Conservation (phyloP, 2,113 vertebrate genomes). For the Isichthys henryi region DNA sequence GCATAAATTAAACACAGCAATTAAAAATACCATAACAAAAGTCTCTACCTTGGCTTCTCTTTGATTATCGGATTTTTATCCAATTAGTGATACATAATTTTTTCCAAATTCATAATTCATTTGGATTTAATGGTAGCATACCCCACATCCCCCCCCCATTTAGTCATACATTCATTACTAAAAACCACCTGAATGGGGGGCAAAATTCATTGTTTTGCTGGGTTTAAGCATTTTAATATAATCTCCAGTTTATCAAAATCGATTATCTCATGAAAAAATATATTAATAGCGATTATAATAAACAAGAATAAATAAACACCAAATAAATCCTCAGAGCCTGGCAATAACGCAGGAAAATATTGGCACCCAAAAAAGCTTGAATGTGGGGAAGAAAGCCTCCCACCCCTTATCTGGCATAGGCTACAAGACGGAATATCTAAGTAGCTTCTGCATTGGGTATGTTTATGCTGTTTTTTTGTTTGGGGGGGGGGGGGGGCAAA, state of each 20-base stretch:
- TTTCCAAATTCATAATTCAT: not conserved
- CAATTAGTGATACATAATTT: not conserved
- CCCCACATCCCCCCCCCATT: not conserved
- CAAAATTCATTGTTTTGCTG: not conserved
- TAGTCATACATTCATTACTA: not conserved
- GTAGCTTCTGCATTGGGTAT: not conserved
- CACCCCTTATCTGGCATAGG: not conserved
- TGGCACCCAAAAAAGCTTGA: slow-evolving; percentile 20
- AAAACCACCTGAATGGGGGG: not conserved
- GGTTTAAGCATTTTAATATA: not conserved
- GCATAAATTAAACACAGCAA: slow-evolving; percentile 10
- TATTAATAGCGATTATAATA: slow-evolving; percentile 30
- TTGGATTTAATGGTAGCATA: not conserved
- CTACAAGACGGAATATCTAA: not conserved
- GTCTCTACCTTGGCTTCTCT: not conserved
- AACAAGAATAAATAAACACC: slow-evolving; percentile 36
- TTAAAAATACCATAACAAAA: slow-evolving; percentile 7
- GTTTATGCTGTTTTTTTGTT: not conserved
- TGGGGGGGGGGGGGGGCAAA: not conserved
- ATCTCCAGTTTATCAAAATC: slow-evolving; percentile 13
- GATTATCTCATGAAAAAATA: slow-evolving; percentile 22
- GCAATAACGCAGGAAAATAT: slow-evolving; percentile 23
- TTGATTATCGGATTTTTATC: not conserved
- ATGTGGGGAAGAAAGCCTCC: not conserved
- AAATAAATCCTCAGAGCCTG: slow-evolving; percentile 18